Percentiles rank a stretch among this genome's conserved stretches.
These are phyloP conservation scores for Quadriops clusia DNA, from an alignment of 2,888 invertebrate genomes.

Conservation along the genomic window DNA sequence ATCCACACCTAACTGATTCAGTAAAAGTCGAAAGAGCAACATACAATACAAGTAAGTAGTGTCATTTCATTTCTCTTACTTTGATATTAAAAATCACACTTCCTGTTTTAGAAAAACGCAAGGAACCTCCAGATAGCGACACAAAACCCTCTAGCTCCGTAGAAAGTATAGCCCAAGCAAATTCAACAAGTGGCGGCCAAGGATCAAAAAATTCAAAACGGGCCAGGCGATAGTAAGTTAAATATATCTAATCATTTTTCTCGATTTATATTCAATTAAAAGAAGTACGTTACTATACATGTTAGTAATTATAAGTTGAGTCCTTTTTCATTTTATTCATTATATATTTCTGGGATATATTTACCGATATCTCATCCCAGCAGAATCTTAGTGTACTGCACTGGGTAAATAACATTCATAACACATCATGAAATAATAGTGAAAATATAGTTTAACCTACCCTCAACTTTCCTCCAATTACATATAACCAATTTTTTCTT, in stretches of 20 bases:
- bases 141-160: slow-evolving; percentile 48
- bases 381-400: no score
- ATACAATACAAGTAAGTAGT: slow-evolving; percentile 36
- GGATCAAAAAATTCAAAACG: slow-evolving; percentile 49
- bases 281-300: no score
- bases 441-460: no score
- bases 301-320: background rate
- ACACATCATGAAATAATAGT: no score
- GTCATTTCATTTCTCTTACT: slow-evolving; percentile 4
- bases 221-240: slow-evolving; percentile 68
- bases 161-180: slow-evolving; percentile 42
- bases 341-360: background rate
- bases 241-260: slow-evolving; percentile 5
- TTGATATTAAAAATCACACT: background rate
- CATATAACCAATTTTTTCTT: no score
- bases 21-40: slow-evolving; percentile 37
- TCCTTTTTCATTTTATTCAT: background rate
- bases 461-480: no score
- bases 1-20: slow-evolving; percentile 32
- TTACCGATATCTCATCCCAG: no score
- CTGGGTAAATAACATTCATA: no score
- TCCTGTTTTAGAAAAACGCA: slow-evolving; percentile 58
- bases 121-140: slow-evolving; percentile 68
- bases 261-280: no score
- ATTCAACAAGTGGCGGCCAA: slow-evolving; percentile 41